phyloP scores from a whole-genome alignment of 2,797 vertebrate species.

The Tarsius wallacei region DNA sequence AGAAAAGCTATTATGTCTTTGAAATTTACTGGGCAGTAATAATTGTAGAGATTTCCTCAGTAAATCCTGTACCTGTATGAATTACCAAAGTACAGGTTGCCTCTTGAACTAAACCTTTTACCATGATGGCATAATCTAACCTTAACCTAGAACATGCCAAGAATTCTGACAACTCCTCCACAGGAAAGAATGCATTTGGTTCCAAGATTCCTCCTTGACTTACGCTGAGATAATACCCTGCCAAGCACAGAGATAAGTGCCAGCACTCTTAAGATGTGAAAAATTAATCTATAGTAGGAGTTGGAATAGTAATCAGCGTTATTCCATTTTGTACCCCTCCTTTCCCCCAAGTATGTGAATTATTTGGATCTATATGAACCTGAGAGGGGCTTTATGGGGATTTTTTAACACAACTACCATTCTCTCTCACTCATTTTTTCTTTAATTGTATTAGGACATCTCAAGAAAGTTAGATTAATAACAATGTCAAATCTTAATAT shows the following conservation, averaged over 20 bases:
- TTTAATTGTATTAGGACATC: neutral
- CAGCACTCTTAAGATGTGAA: neutral
- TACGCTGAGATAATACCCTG: neutral
- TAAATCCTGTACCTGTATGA: neutral
- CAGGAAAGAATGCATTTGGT: slow-evolving; percentile 1
- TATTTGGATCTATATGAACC: neutral
- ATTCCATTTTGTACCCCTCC: neutral
- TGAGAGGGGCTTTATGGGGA: neutral
- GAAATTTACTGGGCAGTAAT: neutral
- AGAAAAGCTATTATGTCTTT: neutral
- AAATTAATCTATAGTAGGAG: neutral
- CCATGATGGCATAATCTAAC: neutral
- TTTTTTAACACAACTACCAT: neutral
- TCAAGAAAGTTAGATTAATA: slow-evolving; percentile 40
- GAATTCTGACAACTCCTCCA: slow-evolving; percentile 13
- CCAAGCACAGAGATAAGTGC: neutral
- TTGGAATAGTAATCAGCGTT: neutral
- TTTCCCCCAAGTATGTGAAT: neutral
- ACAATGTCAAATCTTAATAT: slow-evolving; percentile 22
- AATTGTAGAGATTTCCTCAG: neutral
- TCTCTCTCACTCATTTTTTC: slow-evolving; percentile 19
- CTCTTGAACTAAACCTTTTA: slow-evolving; percentile 57
- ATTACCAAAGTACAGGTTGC: neutral
- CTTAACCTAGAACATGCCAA: neutral
- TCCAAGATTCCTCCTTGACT: neutral